Percentiles rank a stretch among this genome's conserved stretches.
Evolutionary conservation across 2,797 vertebrate species (phyloP).

Genomic region (Spheniscus humboldti): DNA sequence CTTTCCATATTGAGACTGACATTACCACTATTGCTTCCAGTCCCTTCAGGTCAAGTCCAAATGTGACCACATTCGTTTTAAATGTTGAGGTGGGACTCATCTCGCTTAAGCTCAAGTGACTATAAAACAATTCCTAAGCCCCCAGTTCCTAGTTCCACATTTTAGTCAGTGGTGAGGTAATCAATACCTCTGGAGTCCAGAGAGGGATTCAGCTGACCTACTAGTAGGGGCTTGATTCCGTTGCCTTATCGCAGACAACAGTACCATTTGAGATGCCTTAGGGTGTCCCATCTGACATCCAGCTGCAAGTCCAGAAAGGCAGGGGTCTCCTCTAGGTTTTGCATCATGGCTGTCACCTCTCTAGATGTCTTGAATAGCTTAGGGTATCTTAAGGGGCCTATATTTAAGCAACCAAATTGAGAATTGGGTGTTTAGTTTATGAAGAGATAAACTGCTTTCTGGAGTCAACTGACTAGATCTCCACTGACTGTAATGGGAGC

Average conservation of each 20-base stretch:
- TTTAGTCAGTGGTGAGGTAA: background rate
- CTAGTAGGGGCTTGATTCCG: accelerated
- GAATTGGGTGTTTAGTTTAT: accelerated
- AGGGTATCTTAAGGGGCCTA: background rate
- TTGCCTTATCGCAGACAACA: background rate
- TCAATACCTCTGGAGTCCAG: background rate
- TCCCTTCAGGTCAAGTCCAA: background rate
- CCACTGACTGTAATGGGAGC: accelerated
- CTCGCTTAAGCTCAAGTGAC: background rate
- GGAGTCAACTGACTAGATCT: background rate
- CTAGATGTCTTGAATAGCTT: background rate
- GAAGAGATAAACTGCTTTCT: background rate
- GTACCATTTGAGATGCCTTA: background rate
- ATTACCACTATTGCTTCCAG: background rate
- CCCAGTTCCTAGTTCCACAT: background rate
- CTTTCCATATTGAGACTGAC: background rate
- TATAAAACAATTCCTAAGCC: background rate
- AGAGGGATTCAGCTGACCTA: background rate
- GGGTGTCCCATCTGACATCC: background rate
- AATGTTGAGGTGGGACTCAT: background rate
- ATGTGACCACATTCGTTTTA: background rate
- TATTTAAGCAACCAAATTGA: background rate
- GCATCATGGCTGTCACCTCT: background rate
- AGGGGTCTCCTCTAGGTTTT: background rate
- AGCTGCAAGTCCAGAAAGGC: background rate